phyloP scores from a whole-genome alignment of 2,797 vertebrate species.

The Dendrocincla tyrannina region DNA sequence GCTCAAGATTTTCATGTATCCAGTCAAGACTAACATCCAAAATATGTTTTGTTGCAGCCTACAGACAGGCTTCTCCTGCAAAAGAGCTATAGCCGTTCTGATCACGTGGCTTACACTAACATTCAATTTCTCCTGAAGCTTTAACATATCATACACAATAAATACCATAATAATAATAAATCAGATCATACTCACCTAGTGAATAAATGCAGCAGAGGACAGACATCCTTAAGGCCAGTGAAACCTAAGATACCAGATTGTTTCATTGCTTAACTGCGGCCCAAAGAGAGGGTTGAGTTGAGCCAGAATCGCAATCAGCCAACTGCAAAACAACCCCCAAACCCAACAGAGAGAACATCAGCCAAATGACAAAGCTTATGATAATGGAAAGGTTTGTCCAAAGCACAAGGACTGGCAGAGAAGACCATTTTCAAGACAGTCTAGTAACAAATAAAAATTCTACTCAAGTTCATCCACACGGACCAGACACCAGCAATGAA shows the following conservation, averaged over 20 bases:
- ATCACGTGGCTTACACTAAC: not conserved
- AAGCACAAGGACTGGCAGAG: not conserved
- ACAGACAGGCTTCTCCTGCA: not conserved
- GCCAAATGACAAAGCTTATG: not conserved
- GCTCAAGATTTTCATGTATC: not conserved
- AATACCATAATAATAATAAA: not conserved
- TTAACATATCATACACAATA: not conserved
- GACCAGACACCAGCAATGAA: not conserved
- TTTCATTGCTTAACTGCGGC: constrained; percentile 84
- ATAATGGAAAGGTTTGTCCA: not conserved
- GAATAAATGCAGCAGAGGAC: not conserved
- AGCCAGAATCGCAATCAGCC: constrained; percentile 96
- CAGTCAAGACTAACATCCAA: not conserved
- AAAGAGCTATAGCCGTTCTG: not conserved
- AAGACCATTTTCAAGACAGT: not conserved
- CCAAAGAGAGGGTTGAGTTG: constrained; percentile 97
- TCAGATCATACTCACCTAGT: constrained; percentile 68
- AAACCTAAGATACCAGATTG: constrained; percentile 88
- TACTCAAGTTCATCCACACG: not conserved
- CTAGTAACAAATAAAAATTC: not conserved
- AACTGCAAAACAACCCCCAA: constrained; percentile 80
- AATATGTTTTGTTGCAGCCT: not conserved
- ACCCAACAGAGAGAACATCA: constrained; percentile 39
- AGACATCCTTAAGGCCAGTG: constrained; percentile 85
- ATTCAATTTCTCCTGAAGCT: not conserved